Evolutionary conservation across 2,888 invertebrate genomes (phyloP), one percentile per base, ranked within the genome.

Genomic region (Erebia epiphron): DNA sequence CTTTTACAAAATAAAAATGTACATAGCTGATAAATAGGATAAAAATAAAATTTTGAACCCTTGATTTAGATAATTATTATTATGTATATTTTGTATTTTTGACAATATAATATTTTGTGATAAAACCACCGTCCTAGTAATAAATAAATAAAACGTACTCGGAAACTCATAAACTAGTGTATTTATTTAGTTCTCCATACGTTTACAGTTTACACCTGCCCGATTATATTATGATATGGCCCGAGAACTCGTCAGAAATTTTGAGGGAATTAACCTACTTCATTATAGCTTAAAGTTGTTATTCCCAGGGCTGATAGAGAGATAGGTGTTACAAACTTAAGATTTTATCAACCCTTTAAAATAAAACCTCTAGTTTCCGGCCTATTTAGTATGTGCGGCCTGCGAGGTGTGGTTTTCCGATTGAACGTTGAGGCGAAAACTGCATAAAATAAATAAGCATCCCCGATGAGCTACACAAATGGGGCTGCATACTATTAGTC

Each of bases 91-190:
- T 62, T 68, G n/a, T n/a, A 35, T 68, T 35, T 50, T 56, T 26
- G 14, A 35, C 21, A 58, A 16, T 26, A 58, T 58, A 54, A 71
- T 69, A 68, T 68, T 67, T 73, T 76, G 78, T 79, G 76, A 79
- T 77, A 78, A 68, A 67, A 71, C 76, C 77, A 79, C 79, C 79
- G 79, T 76, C 77, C 75, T 46, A 54, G 18, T 35, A 21, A 50
- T 67, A 68, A 64, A 64, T 26, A 41, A 52, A 52, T 64, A 64
- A 35, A 41, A 16, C 10, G 41, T 16, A 54, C 41, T 54, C 54
- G 35, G 54, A 64, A 64, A 64, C 64, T 64, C 11, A 11, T 54
- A 54, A 11, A 35, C 26, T 63, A 54, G 49, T 50, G 35, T 64
- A 41, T 64, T 54, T 16, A 63, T 63, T 63, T 50, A n/a, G 9